Percentiles rank a stretch among this genome's conserved stretches.
Evolutionary conservation across 2,888 invertebrate species (phyloP).

Genomic region (Sphaerophoria taeniata): DNA sequence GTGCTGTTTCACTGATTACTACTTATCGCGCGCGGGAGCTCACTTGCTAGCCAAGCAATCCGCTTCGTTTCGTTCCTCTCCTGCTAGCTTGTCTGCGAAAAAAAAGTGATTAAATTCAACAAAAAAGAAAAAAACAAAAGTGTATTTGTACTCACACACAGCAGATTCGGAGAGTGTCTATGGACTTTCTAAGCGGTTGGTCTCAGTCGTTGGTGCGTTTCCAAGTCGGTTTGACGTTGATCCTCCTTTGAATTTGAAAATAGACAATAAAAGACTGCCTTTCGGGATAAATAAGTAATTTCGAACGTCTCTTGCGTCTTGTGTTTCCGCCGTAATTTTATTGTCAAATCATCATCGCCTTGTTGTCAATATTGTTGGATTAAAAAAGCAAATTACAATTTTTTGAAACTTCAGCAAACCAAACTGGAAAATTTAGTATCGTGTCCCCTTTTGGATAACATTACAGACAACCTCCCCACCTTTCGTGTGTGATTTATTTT

Average conservation of each 20-base stretch:
- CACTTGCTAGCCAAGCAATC: neutral
- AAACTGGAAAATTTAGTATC: conserved; percentile 56
- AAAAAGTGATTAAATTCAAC: conserved; percentile 30
- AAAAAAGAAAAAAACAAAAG: conserved; percentile 24
- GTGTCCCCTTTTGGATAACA: conserved; percentile 59
- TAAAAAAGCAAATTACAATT: conserved; percentile 17
- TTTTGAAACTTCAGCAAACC: conserved; percentile 20
- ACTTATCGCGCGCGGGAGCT: conserved; percentile 70
- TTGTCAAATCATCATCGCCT: neutral
- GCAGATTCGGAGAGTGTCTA: conserved; percentile 40
- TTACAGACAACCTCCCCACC: conserved; percentile 7
- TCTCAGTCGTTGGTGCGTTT: conserved; percentile 77
- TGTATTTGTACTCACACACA: conserved; percentile 35
- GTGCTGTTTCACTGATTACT: conserved; percentile 67
- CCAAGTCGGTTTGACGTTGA: conserved; percentile 76
- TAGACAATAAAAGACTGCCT: conserved; percentile 7
- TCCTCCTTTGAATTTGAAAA: conserved; percentile 38
- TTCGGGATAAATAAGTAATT: conserved; percentile 47
- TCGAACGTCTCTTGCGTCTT: conserved; percentile 2
- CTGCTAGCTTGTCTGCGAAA: conserved; percentile 26
- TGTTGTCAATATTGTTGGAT: conserved; percentile 14
- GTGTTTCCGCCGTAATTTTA: conserved; percentile 2
- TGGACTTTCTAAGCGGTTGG: conserved; percentile 59
- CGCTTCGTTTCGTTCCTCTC: conserved; percentile 7
- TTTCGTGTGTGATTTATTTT: neutral